Percentiles rank a stretch among this genome's conserved stretches.
Conservation (phyloP, 2,113 vertebrate genomes). For the Monopterus albus region DNA sequence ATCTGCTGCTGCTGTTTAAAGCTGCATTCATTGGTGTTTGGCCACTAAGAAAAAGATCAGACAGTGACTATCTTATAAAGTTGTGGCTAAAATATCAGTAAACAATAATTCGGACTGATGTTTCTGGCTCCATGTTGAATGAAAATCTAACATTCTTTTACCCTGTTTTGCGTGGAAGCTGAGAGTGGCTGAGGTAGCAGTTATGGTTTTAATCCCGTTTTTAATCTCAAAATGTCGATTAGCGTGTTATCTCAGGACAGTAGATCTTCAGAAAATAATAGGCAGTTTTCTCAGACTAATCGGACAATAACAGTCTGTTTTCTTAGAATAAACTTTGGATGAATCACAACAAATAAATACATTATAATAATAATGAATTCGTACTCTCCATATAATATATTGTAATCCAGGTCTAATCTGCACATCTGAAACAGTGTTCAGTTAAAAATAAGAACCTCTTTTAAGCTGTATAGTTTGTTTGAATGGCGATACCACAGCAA, state of each 20-base stretch:
- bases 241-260: background rate
- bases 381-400: too few relatives aligned
- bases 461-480: too few relatives aligned
- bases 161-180: background rate
- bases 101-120: background rate
- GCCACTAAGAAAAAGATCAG: background rate
- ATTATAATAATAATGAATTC: background rate
- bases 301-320: background rate
- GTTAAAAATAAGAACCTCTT: background rate
- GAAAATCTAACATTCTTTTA: background rate
- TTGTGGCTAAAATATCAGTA: background rate
- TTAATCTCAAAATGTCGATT: too few relatives aligned
- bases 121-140: background rate
- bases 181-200: background rate
- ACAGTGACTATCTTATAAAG: background rate
- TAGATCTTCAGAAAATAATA: too few relatives aligned
- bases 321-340: background rate
- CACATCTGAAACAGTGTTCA: background rate
- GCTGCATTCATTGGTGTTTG: conserved; percentile 3
- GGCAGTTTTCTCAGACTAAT: background rate
- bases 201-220: too few relatives aligned
- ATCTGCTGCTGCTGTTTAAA: conserved; percentile 30
- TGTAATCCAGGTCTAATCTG: too few relatives aligned
- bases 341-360: background rate
- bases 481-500: too few relatives aligned